A percentile compares a stretch with the other conserved stretches of the same genome.
Evolutionary conservation across 2,797 vertebrate genomes (phyloP).

Genomic region (Silurus lanzhouensis): DNA sequence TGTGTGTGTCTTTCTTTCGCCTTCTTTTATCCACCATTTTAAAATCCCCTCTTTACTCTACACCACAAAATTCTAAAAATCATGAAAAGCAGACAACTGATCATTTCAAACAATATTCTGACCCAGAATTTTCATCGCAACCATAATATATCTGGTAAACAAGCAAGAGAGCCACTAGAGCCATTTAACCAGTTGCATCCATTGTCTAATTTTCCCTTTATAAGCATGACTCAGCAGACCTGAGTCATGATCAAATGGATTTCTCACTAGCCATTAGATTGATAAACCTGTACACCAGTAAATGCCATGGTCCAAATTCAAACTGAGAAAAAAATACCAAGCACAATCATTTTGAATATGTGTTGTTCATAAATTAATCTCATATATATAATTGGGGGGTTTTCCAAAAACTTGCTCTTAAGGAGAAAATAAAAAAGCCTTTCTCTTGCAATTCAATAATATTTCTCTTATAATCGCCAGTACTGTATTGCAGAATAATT

Average conservation of each 20-base stretch:
- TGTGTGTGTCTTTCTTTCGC: background rate
- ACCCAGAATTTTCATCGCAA: background rate
- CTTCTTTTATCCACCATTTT: background rate
- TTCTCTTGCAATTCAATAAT: background rate
- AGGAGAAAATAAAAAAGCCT: background rate
- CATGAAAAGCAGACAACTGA: background rate
- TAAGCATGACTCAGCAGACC: background rate
- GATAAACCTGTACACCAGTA: background rate
- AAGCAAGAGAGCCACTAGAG: background rate
- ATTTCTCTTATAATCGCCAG: background rate
- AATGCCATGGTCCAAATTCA: background rate
- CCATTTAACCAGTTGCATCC: background rate
- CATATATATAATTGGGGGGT: background rate
- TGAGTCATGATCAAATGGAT: background rate
- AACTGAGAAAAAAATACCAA: background rate
- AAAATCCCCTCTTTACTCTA: background rate
- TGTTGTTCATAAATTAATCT: no score
- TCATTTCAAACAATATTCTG: background rate
- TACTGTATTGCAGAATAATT: no score
- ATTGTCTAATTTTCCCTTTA: background rate
- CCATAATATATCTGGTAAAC: background rate
- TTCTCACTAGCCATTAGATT: background rate
- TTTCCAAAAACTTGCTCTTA: background rate
- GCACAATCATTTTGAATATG: no score
- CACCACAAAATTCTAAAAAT: background rate